phyloP scores from a whole-genome alignment of 1,140 invertebrate species.

The Anadara kagoshimensis region DNA sequence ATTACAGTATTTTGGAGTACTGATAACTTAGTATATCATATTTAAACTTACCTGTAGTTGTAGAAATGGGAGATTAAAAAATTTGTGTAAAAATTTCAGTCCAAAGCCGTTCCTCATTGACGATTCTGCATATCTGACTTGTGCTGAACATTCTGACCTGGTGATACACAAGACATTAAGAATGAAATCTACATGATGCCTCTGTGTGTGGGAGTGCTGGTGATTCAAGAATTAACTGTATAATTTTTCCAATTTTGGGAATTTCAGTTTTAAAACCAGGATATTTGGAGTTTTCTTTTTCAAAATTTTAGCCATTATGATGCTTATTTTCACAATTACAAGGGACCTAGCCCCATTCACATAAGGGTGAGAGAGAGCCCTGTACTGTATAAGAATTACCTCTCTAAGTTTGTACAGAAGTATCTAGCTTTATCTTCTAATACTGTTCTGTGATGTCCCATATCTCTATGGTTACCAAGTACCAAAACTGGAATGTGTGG shows the following conservation, averaged over 20 bases:
- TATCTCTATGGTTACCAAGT: constrained; percentile 95
- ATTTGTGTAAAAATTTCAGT: constrained; percentile 94
- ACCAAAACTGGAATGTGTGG: constrained; percentile 91
- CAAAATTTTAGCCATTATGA: no score
- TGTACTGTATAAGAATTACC: constrained; percentile 5
- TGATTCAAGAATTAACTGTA: no score
- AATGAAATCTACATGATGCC: no score
- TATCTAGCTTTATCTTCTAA: constrained; percentile 70
- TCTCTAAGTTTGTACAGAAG: constrained; percentile 40
- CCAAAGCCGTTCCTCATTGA: constrained; percentile 99
- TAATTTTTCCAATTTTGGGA: no score
- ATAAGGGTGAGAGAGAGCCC: no score
- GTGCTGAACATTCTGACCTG: constrained; percentile 76
- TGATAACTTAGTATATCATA: no score
- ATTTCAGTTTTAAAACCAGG: no score
- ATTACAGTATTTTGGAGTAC: no score
- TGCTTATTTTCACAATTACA: no score
- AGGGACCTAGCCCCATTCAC: no score
- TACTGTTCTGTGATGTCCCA: constrained; percentile 89
- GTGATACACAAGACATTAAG: constrained; percentile 30
- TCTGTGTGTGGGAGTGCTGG: no score
- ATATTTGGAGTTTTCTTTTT: no score
- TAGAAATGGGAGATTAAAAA: constrained; percentile 96
- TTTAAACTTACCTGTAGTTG: constrained; percentile 82
- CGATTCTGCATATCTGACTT: constrained; percentile 91